Percentiles rank a stretch among this genome's conserved stretches.
Conservation (phyloP, 2,797 vertebrate genomes). For the Lerista edwardsae region DNA sequence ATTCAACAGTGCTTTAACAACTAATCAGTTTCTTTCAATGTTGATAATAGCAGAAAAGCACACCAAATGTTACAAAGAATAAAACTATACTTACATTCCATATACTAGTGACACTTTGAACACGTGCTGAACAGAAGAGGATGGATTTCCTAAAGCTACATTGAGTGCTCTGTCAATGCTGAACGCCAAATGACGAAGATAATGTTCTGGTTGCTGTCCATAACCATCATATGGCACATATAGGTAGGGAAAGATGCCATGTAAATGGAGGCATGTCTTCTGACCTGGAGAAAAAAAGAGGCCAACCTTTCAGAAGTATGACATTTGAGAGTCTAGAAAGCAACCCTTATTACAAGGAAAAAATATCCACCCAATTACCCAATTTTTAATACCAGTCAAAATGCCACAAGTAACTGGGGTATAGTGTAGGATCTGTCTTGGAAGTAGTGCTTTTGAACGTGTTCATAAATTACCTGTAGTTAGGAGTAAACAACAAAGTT, state of each 20-base stretch:
- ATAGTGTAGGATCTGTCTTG: too few species aligned
- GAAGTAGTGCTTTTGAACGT: too few species aligned
- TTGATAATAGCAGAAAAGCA: neutral
- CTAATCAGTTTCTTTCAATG: neutral
- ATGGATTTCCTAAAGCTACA: conserved; percentile 92
- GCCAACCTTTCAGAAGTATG: neutral
- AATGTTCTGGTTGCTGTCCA: conserved; percentile 84
- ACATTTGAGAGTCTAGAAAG: neutral
- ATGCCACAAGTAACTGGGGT: too few species aligned
- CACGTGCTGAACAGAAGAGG: conserved; percentile 89
- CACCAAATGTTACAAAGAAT: neutral
- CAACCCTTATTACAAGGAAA: conserved; percentile 52
- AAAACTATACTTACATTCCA: conserved; percentile 89
- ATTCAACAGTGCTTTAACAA: neutral
- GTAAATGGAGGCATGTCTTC: conserved; percentile 97
- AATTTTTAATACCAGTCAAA: neutral
- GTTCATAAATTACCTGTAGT: too few species aligned
- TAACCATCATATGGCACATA: conserved; percentile 92
- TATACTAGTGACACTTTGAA: conserved; percentile 96
- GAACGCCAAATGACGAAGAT: conserved; percentile 93
- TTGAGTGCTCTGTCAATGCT: conserved; percentile 98
- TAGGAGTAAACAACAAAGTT: too few species aligned
- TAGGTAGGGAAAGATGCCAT: conserved; percentile 95
- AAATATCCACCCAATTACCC: neutral
- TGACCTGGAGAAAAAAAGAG: conserved; percentile 83